Conservation (phyloP, 2,797 vertebrate genomes). For the Nannoperca obscura region DNA sequence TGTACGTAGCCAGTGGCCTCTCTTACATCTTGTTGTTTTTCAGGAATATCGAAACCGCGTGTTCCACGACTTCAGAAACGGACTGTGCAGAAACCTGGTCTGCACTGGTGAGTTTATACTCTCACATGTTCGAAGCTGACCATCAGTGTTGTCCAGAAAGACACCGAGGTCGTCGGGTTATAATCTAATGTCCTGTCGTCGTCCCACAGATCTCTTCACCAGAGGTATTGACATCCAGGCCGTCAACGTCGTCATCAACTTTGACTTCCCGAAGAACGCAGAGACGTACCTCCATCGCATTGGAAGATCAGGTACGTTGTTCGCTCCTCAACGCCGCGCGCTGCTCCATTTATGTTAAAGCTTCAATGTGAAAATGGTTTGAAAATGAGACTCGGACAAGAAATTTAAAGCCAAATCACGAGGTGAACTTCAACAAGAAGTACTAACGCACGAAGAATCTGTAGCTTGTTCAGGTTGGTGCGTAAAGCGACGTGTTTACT, state of each 20-base stretch:
- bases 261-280: conserved; percentile 89
- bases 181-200: not conserved
- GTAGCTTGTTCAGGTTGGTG: not conserved
- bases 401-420: not conserved
- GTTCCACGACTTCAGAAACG: conserved; percentile 89
- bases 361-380: not conserved
- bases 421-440: not conserved
- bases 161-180: not conserved
- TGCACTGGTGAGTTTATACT: conserved; percentile 82
- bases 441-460: not conserved
- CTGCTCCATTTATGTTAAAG: not conserved
- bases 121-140: rapidly evolving
- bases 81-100: conserved; percentile 88
- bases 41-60: conserved; percentile 89
- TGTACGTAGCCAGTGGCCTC: not conserved
- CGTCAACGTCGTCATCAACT: conserved; percentile 90
- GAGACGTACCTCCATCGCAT: conserved; percentile 90
- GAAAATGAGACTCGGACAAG: not conserved
- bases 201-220: conserved; percentile 86
- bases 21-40: conserved; percentile 12
- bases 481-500: not conserved
- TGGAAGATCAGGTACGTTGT: conserved; percentile 85
- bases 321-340: not conserved
- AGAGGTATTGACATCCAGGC: conserved; percentile 91
- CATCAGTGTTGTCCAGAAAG: not conserved